These are phyloP conservation scores for Augochlorella aurata DNA, from an alignment of 2,888 invertebrate genomes.

Conservation along the genomic window DNA sequence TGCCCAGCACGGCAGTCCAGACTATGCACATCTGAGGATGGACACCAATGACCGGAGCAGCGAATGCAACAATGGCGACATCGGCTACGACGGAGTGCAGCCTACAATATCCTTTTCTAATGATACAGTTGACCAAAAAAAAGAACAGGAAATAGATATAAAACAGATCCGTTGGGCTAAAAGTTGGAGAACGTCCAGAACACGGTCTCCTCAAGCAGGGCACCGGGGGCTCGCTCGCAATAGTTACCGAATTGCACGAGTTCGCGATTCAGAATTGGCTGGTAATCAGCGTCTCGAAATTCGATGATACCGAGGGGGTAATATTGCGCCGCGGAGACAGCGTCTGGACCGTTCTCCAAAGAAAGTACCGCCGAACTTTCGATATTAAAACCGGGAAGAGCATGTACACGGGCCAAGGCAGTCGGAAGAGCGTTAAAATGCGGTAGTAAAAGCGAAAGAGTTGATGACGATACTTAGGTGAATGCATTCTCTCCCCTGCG, in stretches of 20 bases:
- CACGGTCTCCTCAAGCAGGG: neutral
- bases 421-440: slow-evolving; percentile 30
- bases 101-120: slow-evolving; percentile 98
- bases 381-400: slow-evolving; percentile 45
- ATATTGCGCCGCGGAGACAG: slow-evolving; percentile 25
- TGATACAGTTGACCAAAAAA: slow-evolving; percentile 62
- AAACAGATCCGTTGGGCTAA: neutral
- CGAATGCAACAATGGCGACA: slow-evolving; percentile 95
- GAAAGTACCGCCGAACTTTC: slow-evolving; percentile 41
- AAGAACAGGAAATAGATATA: no score
- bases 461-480: slow-evolving; percentile 58
- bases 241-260: neutral
- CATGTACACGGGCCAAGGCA: neutral
- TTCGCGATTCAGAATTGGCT: neutral
- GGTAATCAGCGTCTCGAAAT: slow-evolving; percentile 14
- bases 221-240: neutral
- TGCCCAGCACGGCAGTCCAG: slow-evolving; percentile 91
- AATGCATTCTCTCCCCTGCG: slow-evolving; percentile 49
- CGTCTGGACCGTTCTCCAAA: slow-evolving; percentile 50
- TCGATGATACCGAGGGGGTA: neutral
- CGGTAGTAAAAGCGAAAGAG: slow-evolving; percentile 38
- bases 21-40: slow-evolving; percentile 90
- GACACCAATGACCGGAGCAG: slow-evolving; percentile 93
- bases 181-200: slow-evolving; percentile 57
- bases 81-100: slow-evolving; percentile 95